Conservation (phyloP, 2,797 vertebrate species). For the Loriculus beryllinus region DNA sequence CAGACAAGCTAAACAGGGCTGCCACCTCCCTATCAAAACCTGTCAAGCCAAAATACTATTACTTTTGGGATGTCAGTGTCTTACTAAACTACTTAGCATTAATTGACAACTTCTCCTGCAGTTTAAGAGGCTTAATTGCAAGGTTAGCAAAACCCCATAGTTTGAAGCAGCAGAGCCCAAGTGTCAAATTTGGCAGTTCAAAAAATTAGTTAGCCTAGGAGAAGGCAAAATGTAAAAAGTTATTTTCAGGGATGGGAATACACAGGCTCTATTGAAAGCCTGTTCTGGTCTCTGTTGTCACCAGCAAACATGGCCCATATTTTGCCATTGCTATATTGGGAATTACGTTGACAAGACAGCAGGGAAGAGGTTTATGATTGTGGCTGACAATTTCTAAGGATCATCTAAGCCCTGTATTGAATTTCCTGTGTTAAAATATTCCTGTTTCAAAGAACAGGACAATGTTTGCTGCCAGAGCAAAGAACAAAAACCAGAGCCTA, state of each 20-base stretch:
- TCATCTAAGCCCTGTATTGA: not conserved
- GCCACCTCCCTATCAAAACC: slow-evolving; percentile 69
- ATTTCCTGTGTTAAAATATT: not conserved
- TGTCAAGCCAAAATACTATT: slow-evolving; percentile 66
- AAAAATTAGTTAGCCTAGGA: slow-evolving; percentile 23
- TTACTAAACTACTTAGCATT: slow-evolving; percentile 58
- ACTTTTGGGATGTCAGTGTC: slow-evolving; percentile 61
- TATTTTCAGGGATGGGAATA: not conserved
- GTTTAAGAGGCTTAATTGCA: slow-evolving; percentile 54
- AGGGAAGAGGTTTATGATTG: not conserved
- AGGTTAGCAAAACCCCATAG: slow-evolving; percentile 45
- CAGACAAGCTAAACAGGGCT: slow-evolving; percentile 66
- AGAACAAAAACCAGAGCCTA: not conserved
- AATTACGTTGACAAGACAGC: not conserved
- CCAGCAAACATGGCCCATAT: not conserved
- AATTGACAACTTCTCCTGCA: slow-evolving; percentile 58
- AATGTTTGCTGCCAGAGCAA: not conserved
- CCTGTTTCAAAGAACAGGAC: not conserved
- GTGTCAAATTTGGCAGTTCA: slow-evolving; percentile 57
- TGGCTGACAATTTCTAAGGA: not conserved
- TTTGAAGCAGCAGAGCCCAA: slow-evolving; percentile 16
- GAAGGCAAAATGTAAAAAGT: slow-evolving; percentile 38
- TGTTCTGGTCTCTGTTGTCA: not conserved
- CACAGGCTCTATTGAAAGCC: not conserved
- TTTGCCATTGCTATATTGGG: not conserved